These are phyloP conservation scores for Galaxea fascicularis DNA, from an alignment of 92 coral and sea anemone species.

Conservation along the genomic window DNA sequence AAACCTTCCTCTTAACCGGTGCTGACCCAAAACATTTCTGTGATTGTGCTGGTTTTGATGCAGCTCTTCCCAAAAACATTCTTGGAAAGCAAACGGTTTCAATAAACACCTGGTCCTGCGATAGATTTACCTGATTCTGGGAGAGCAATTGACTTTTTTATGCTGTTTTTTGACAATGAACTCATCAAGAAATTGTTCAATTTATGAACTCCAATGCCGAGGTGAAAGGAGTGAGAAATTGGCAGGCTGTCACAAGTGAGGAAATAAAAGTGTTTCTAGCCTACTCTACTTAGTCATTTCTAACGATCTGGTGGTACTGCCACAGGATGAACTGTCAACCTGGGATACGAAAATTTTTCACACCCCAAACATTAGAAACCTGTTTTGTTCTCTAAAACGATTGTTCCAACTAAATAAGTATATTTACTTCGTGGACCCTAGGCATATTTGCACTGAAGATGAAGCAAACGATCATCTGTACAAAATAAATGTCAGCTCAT, in stretches of 20 bases:
- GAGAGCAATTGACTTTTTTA: slow-evolving; percentile 44
- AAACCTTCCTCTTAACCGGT: too few species aligned
- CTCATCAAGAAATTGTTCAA: slow-evolving; percentile 20
- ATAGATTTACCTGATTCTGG: slow-evolving; percentile 38
- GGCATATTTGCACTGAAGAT: slow-evolving; percentile 28
- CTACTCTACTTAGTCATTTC: slow-evolving; percentile 48
- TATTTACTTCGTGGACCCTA: slow-evolving; percentile 57
- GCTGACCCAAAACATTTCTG: too few species aligned
- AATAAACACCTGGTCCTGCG: slow-evolving; percentile 37
- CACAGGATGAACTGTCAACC: slow-evolving; percentile 48
- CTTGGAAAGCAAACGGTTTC: slow-evolving; percentile 41
- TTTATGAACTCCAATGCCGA: slow-evolving; percentile 54
- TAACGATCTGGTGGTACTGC: slow-evolving; percentile 54
- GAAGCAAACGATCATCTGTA: slow-evolving; percentile 44
- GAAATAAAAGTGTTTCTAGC: slow-evolving; percentile 60
- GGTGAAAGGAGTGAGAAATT: slow-evolving; percentile 27
- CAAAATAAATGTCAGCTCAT: slow-evolving; percentile 39
- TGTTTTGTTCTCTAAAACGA: slow-evolving; percentile 21
- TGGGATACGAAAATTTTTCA: slow-evolving; percentile 40
- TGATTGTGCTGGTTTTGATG: slow-evolving; percentile 53
- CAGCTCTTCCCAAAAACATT: slow-evolving; percentile 37
- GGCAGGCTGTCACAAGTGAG: slow-evolving; percentile 34
- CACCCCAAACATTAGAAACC: slow-evolving; percentile 33
- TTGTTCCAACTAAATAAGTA: slow-evolving; percentile 44
- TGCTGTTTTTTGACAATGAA: slow-evolving; percentile 25